These are phyloP conservation scores for Anhinga anhinga DNA, from an alignment of 2,113 vertebrate genomes.

Conservation along the genomic window DNA sequence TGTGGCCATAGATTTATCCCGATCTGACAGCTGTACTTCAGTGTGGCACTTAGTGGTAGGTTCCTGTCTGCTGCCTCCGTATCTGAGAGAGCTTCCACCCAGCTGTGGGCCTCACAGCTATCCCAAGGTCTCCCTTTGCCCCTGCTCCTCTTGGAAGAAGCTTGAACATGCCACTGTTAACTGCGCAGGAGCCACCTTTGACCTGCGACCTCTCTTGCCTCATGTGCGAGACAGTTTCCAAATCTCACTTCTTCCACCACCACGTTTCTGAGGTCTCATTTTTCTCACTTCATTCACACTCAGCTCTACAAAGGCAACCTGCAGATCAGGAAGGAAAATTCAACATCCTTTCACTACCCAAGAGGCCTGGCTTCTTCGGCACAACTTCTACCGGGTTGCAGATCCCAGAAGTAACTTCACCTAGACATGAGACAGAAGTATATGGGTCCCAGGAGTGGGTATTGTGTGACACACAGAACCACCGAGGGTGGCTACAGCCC, in stretches of 20 bases:
- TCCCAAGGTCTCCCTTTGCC: not conserved
- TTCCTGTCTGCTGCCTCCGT: not conserved
- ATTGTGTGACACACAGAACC: not conserved
- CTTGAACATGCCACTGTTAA: not conserved
- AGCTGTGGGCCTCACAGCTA: not conserved
- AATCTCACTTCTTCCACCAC: not conserved
- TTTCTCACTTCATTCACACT: not conserved
- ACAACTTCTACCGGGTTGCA: not conserved
- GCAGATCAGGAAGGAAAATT: not conserved
- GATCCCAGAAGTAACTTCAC: not conserved
- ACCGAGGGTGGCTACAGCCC: not conserved
- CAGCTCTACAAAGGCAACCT: not conserved
- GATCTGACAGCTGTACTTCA: not conserved
- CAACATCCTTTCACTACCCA: not conserved
- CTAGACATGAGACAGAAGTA: not conserved
- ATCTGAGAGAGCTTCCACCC: not conserved
- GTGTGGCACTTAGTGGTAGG: rapidly evolving
- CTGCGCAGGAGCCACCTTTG: not conserved
- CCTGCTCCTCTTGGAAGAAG: not conserved
- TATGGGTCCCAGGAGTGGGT: not conserved
- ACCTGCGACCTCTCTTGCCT: not conserved
- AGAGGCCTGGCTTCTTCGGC: not conserved
- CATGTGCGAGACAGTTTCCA: not conserved
- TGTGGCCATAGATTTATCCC: not conserved
- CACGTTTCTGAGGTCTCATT: not conserved